phyloP scores from a whole-genome alignment of 2,113 vertebrate genomes.

The Hydrochoerus hydrochaeris region DNA sequence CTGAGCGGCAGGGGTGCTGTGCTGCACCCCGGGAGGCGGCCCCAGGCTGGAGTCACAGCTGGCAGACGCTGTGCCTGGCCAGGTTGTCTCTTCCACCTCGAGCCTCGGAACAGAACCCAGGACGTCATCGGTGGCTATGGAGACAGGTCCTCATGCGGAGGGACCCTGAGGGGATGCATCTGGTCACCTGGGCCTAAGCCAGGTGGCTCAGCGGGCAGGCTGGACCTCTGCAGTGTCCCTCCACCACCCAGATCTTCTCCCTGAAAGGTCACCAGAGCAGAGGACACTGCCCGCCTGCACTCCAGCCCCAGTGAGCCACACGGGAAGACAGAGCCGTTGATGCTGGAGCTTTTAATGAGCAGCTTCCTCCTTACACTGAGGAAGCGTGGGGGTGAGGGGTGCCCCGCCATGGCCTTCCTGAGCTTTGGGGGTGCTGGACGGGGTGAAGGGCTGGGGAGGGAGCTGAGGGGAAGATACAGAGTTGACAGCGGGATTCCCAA shows the following conservation, averaged over 20 bases:
- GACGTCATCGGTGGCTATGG: fast-evolving
- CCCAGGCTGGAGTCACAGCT: too few species aligned
- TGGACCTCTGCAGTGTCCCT: neutral
- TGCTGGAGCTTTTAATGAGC: conserved; percentile 73
- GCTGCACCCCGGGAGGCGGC: neutral
- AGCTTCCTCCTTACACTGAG: conserved; percentile 29
- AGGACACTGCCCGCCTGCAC: too few species aligned
- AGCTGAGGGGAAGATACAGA: neutral
- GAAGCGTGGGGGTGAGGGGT: neutral
- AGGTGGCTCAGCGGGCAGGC: neutral
- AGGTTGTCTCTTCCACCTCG: neutral
- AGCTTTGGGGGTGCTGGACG: neutral
- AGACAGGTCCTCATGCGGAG: fast-evolving
- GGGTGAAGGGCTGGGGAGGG: conserved; percentile 46
- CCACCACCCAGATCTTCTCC: neutral
- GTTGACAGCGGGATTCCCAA: conserved; percentile 16
- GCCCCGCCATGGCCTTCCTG: neutral
- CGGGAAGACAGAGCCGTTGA: neutral
- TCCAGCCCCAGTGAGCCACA: neutral
- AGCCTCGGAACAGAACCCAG: fast-evolving
- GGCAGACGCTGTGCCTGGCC: too few species aligned
- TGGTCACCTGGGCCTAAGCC: neutral
- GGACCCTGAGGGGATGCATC: fast-evolving
- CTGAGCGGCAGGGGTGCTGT: neutral
- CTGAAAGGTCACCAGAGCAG: neutral